Conservation (phyloP, 1,140 invertebrate species). For the Sinonovacula constricta region DNA sequence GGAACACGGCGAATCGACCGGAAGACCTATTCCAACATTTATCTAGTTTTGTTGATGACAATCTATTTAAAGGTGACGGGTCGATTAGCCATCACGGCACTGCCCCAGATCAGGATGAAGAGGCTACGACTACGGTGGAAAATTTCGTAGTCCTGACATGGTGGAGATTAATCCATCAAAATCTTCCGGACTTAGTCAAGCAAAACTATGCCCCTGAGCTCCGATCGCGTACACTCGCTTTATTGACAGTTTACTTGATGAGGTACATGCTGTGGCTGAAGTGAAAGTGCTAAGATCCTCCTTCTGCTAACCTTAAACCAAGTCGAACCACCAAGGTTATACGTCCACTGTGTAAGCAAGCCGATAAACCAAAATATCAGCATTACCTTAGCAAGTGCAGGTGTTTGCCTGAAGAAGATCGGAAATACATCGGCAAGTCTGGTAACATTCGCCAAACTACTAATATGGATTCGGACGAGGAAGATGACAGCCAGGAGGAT, state of each 20-base stretch:
- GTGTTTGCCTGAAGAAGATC: slow-evolving; percentile 13
- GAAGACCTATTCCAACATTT: too few species aligned
- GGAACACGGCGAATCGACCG: too few species aligned
- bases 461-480: too few species aligned
- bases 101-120: too few species aligned
- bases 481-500: too few species aligned
- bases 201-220: slow-evolving; percentile 6
- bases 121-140: too few species aligned
- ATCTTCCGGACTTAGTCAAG: slow-evolving; percentile 9
- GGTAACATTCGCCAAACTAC: not conserved
- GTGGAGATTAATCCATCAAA: not conserved
- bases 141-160: too few species aligned
- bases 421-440: slow-evolving; percentile 1
- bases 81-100: too few species aligned
- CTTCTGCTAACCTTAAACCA: not conserved
- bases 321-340: not conserved
- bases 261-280: not conserved
- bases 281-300: not conserved
- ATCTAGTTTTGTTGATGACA: too few species aligned
- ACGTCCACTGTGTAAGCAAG: slow-evolving; percentile 21
- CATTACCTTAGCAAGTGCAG: slow-evolving; percentile 22
- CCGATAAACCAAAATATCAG: not conserved
- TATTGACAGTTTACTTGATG: slow-evolving; percentile 23
- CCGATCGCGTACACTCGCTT: slow-evolving; percentile 1
- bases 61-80: too few species aligned